Base-by-base conservation (phyloP, 2,113 vertebrate species). In the Sturnus vulgaris region DNA sequence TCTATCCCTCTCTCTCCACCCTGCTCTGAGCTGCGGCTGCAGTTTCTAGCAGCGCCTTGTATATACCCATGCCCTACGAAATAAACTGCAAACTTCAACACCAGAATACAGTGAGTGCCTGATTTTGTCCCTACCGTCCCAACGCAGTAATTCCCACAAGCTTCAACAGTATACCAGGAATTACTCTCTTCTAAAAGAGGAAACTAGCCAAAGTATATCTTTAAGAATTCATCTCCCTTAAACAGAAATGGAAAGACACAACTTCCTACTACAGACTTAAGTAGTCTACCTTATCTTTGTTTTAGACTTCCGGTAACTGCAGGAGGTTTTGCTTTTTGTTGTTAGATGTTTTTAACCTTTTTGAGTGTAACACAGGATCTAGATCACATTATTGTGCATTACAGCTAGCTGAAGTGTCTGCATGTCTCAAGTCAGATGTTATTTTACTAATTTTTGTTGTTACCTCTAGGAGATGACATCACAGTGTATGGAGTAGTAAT, bases 401-500 rank as follows among this genome's bases (percentile, higher is more conserved):
- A 16, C 33, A 83, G 55, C 37, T 79, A 24, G 19, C 56, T 86
- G 44, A 40, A 46, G 20, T 10, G 9, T 57, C 78, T 90, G 39
- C 40, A 4, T 65, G 16, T 46, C 17, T 69, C 40, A 49, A 39
- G 12, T 42, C 14, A 55, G 37, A 19, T 56, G 18, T 53, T 70
- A 52, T 33, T 88, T 83, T 52, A 33, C 55, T 78, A 17, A 27
- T 84, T 47, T 64, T 83, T 89, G 19, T 81, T 69, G 60, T 88
- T 92, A 68, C 90, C 59, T 21, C 31, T 88, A 99, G 99, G 99
- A 55, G 99, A 99, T 95, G 99, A 99, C 83, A 97, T 99, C 86
- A 99, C 99, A 2, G 97, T 99, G 71, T 99, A 99, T 60, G 99
- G 99, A 31, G 98, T 99, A 28, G 98, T 99, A 82, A 98, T 98